These are phyloP conservation scores for Festucalex cinctus DNA, from an alignment of 2,113 vertebrate genomes.

Conservation along the genomic window DNA sequence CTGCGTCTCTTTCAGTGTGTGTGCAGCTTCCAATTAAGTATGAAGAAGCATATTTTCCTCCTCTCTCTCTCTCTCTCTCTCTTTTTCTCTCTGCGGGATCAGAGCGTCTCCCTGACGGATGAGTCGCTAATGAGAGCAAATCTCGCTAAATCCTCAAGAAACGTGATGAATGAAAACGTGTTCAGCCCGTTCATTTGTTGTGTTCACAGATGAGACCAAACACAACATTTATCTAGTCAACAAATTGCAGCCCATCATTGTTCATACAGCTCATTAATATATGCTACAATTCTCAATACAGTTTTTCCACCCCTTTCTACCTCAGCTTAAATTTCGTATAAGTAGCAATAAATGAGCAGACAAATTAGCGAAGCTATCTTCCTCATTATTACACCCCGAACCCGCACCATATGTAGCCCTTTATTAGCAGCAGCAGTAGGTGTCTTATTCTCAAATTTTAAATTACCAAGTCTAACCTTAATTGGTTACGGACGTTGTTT, in stretches of 20 bases:
- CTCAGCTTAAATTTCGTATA: constrained; percentile 18
- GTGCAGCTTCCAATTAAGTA: constrained; percentile 72
- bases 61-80: background rate
- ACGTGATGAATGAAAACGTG: constrained; percentile 70
- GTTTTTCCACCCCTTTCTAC: constrained; percentile 9
- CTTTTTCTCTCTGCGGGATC: constrained; percentile 50
- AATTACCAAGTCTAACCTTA: constrained; percentile 74
- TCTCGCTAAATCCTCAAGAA: constrained; percentile 69
- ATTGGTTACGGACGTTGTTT: constrained; percentile 69
- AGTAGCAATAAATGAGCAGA: constrained; percentile 64
- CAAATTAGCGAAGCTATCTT: constrained; percentile 70
- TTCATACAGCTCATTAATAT: constrained; percentile 29
- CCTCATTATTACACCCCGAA: constrained; percentile 70
- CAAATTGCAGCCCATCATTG: constrained; percentile 56
- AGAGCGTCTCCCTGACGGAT: constrained; percentile 71
- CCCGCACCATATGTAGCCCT: constrained; percentile 72
- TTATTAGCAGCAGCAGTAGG: constrained; percentile 72
- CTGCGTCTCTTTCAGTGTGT: constrained; percentile 69
- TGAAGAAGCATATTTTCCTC: constrained; percentile 53
- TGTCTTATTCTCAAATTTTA: constrained; percentile 72
- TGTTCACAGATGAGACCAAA: constrained; percentile 56
- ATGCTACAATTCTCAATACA: background rate
- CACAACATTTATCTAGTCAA: constrained; percentile 62
- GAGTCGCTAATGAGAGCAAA: constrained; percentile 69
- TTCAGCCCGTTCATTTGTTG: constrained; percentile 63